Percentiles rank a stretch among this genome's conserved stretches.
Evolutionary conservation across 2,797 vertebrate genomes (phyloP).

Genomic region (Apogon hyalosoma): DNA sequence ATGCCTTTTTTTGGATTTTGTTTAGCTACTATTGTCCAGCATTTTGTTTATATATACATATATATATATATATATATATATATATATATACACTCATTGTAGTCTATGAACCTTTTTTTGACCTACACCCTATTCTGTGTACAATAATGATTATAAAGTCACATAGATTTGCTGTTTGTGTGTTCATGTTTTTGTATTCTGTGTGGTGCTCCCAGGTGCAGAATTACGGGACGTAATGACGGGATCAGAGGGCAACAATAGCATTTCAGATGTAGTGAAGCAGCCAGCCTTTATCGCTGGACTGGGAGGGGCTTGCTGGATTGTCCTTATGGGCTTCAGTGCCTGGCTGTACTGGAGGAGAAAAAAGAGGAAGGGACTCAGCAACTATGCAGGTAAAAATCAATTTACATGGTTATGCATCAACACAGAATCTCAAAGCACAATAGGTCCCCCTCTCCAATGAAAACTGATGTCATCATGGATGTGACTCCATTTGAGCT

Average conservation of each 20-base stretch:
- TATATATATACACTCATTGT: constrained; percentile 12
- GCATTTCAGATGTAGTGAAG: constrained; percentile 96
- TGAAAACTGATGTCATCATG: constrained; percentile 62
- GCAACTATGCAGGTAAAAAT: constrained; percentile 94
- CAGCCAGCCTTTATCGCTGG: constrained; percentile 97
- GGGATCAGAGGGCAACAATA: constrained; percentile 89
- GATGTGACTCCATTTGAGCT: constrained; percentile 70
- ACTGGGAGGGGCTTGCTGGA: constrained; percentile 96
- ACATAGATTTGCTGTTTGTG: background rate
- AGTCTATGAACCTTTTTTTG: constrained; percentile 18
- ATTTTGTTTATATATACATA: background rate
- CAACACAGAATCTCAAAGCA: constrained; percentile 59
- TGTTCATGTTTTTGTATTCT: constrained; percentile 1
- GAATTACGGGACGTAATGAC: constrained; percentile 91
- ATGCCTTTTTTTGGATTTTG: constrained; percentile 49
- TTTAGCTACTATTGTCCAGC: constrained; percentile 17
- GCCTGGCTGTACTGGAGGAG: constrained; percentile 97
- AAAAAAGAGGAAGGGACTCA: constrained; percentile 98
- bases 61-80: no score
- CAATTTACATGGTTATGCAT: constrained; percentile 62
- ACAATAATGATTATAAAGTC: no score
- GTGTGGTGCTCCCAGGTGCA: constrained; percentile 80
- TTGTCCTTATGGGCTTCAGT: constrained; percentile 97
- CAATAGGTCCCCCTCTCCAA: constrained; percentile 36
- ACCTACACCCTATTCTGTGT: background rate